Percentiles rank a stretch among this genome's conserved stretches.
These are phyloP conservation scores for Agelastica alni DNA, from an alignment of 2,888 invertebrate genomes.

Conservation along the genomic window DNA sequence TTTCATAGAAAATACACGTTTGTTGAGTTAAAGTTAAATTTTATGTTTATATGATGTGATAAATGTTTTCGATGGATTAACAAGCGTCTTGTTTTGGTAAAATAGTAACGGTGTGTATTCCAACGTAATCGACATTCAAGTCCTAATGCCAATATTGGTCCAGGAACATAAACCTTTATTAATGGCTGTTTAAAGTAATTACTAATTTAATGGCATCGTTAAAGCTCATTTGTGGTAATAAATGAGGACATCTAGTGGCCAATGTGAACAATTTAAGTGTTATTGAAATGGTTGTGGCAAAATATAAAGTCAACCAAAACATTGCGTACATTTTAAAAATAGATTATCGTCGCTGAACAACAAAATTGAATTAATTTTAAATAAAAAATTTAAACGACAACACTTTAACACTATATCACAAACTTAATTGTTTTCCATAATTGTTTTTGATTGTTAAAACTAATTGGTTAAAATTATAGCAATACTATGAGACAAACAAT, in stretches of 20 bases:
- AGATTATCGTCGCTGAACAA: too few species aligned
- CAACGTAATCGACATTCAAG: constrained; percentile 1
- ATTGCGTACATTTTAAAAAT: neutral
- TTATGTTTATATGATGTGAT: constrained; percentile 2
- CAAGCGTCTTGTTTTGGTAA: neutral
- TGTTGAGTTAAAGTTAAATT: too few species aligned
- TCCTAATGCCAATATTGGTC: constrained; percentile 11
- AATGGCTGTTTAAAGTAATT: constrained; percentile 19
- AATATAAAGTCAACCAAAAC: neutral
- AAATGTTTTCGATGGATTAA: neutral
- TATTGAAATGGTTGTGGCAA: constrained; percentile 2
- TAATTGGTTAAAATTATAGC: too few species aligned
- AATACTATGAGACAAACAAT: too few species aligned
- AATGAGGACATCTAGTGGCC: constrained; percentile 6
- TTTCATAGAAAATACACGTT: too few species aligned
- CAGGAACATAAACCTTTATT: constrained; percentile 6
- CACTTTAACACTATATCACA: too few species aligned
- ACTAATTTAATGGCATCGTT: constrained; percentile 15
- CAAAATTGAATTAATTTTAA: too few species aligned
- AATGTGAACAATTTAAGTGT: constrained; percentile 11
- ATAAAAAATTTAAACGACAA: too few species aligned
- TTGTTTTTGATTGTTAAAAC: too few species aligned
- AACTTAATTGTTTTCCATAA: too few species aligned
- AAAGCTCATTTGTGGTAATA: constrained; percentile 16
- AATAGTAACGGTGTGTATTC: neutral